These are phyloP conservation scores for Littorina saxatilis DNA, from an alignment of 1,140 invertebrate genomes.

Conservation along the genomic window DNA sequence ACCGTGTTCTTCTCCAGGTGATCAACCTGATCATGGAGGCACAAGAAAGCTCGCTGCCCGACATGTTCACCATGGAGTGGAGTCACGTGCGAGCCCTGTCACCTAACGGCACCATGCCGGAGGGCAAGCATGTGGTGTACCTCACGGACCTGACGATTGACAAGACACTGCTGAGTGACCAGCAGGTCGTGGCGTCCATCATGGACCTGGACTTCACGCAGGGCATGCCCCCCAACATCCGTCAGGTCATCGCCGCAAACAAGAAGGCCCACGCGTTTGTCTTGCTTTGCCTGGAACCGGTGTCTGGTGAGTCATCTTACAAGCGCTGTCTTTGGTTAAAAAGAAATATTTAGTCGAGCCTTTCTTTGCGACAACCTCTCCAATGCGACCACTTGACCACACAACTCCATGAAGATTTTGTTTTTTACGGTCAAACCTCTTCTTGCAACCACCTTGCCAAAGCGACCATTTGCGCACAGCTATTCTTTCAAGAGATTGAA, in stretches of 20 bases:
- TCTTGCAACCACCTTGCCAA: too few relatives aligned
- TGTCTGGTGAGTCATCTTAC: not conserved
- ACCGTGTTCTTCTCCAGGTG: not conserved
- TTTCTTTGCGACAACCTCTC: too few relatives aligned
- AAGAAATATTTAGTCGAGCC: too few relatives aligned
- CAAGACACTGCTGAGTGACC: not conserved
- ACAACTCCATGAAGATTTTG: too few relatives aligned
- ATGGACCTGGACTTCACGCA: not conserved
- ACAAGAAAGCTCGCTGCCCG: not conserved
- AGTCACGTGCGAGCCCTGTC: not conserved
- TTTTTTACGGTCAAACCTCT: too few relatives aligned
- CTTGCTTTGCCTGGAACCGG: not conserved
- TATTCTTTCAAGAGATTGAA: not conserved
- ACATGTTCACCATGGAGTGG: constrained; percentile 27
- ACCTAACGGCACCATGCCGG: not conserved
- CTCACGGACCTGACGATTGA: not conserved
- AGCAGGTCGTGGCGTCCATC: not conserved
- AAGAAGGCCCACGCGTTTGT: not conserved
- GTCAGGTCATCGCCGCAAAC: not conserved
- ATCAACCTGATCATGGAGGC: constrained; percentile 14
- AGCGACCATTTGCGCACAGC: not conserved
- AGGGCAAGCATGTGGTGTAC: not conserved
- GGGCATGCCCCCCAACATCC: not conserved
- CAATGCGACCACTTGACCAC: too few relatives aligned
- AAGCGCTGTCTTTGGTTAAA: not conserved